phyloP scores from a whole-genome alignment of 2,888 invertebrate genomes.

The Trachelus troglodyta region DNA sequence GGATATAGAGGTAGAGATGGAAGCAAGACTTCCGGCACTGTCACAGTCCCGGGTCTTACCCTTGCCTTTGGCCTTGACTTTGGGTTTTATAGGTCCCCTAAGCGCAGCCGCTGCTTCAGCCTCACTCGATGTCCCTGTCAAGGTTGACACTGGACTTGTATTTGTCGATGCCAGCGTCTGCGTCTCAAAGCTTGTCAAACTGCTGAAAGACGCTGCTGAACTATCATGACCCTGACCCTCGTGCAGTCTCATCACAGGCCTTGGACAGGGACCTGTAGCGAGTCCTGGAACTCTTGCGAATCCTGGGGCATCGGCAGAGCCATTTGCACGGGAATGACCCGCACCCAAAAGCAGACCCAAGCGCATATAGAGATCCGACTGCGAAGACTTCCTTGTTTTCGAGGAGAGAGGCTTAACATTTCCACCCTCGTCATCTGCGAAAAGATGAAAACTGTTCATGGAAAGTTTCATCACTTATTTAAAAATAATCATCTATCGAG shows the following conservation, averaged over 20 bases:
- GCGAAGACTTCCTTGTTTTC: conserved; percentile 70
- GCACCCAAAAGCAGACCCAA: conserved; percentile 85
- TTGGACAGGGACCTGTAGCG: conserved; percentile 34
- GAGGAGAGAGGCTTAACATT: conserved; percentile 72
- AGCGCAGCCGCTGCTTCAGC: conserved; percentile 73
- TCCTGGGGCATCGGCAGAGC: conserved; percentile 54
- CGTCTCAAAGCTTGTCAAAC: conserved; percentile 70
- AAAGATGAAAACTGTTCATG: background rate
- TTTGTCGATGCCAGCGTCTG: conserved; percentile 82
- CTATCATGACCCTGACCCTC: conserved; percentile 47
- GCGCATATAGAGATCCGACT: conserved; percentile 86
- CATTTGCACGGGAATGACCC: conserved; percentile 68
- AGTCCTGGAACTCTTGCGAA: conserved; percentile 39
- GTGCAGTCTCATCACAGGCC: conserved; percentile 39
- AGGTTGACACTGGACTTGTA: conserved; percentile 89
- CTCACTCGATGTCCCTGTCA: conserved; percentile 81
- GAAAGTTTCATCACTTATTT: background rate
- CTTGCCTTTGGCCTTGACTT: conserved; percentile 51
- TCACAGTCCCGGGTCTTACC: conserved; percentile 68
- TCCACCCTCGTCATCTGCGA: conserved; percentile 79
- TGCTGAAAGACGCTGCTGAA: conserved; percentile 68
- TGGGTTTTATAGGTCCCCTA: conserved; percentile 36
- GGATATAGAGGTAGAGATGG: conserved; percentile 60
- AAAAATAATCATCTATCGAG: background rate
- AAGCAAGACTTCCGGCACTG: conserved; percentile 76